These are phyloP conservation scores for Drosophila athabasca DNA, from an alignment of 1,140 invertebrate species.

Conservation along the genomic window DNA sequence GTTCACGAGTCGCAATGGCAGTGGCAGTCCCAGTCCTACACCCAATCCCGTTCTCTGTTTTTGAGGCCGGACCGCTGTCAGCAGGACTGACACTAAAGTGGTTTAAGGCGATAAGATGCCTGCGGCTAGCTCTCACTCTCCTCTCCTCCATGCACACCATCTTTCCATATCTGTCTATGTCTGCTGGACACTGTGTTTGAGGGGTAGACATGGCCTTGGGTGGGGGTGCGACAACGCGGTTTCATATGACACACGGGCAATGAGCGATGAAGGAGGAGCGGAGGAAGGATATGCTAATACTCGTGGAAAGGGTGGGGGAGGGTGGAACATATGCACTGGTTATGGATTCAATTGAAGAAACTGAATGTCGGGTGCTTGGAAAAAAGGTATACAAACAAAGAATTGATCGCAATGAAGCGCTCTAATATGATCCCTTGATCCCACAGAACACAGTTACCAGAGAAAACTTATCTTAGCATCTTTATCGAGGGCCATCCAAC, in stretches of 20 bases:
- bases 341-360: no score
- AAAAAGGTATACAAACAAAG: no score
- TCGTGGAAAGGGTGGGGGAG: background rate
- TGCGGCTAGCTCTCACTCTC: conserved; percentile 35
- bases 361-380: no score
- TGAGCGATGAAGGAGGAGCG: conserved; percentile 1
- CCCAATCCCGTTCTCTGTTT: no score
- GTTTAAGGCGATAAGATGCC: conserved; percentile 80
- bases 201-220: background rate
- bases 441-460: no score
- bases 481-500: no score
- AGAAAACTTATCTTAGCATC: no score
- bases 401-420: no score
- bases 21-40: background rate
- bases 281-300: conserved; percentile 3
- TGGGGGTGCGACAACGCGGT: conserved; percentile 11
- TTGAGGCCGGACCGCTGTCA: conserved; percentile 71
- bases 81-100: conserved; percentile 80
- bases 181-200: background rate
- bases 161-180: conserved; percentile 2
- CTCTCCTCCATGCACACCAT: background rate
- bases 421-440: no score
- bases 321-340: background rate
- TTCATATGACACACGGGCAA: conserved; percentile 30
- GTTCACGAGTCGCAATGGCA: conserved; percentile 55